phyloP scores from a whole-genome alignment of 2,888 invertebrate genomes.

The Drosophila falleni region DNA sequence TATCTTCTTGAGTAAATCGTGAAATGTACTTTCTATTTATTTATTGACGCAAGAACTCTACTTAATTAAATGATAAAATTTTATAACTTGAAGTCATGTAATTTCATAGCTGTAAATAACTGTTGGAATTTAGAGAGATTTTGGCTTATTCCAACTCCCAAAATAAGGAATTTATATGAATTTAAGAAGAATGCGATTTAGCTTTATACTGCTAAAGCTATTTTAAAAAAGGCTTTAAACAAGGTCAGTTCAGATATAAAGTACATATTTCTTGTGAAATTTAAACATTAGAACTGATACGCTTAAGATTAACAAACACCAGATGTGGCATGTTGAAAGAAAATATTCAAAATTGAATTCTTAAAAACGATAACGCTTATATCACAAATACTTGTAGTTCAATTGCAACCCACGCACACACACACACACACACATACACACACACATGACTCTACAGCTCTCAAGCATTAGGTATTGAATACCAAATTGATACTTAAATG shows the following conservation, averaged over 20 bases:
- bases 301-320: conserved; percentile 6
- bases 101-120: not conserved
- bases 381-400: conserved; percentile 7
- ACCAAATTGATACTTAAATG: conserved; percentile 35
- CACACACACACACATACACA: conserved; percentile 6
- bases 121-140: not conserved
- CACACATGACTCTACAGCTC: conserved; percentile 15
- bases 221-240: not conserved
- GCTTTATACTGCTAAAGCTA: not conserved
- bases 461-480: conserved; percentile 7
- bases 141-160: too few relatives aligned
- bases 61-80: not conserved
- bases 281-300: not conserved
- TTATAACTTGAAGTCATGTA: not conserved
- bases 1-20: not conserved
- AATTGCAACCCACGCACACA: conserved; percentile 31
- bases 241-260: not conserved
- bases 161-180: too few relatives aligned
- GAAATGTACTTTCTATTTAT: conserved; percentile 16
- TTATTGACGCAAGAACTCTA: not conserved
- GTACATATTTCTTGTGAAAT: not conserved
- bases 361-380: conserved; percentile 12
- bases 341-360: not conserved
- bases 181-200: not conserved
- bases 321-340: conserved; percentile 8